A percentile compares a stretch with the other conserved stretches of the same genome.
These are phyloP conservation scores for Gryllus longicercus DNA, from an alignment of 2,888 invertebrate species.

Conservation along the genomic window DNA sequence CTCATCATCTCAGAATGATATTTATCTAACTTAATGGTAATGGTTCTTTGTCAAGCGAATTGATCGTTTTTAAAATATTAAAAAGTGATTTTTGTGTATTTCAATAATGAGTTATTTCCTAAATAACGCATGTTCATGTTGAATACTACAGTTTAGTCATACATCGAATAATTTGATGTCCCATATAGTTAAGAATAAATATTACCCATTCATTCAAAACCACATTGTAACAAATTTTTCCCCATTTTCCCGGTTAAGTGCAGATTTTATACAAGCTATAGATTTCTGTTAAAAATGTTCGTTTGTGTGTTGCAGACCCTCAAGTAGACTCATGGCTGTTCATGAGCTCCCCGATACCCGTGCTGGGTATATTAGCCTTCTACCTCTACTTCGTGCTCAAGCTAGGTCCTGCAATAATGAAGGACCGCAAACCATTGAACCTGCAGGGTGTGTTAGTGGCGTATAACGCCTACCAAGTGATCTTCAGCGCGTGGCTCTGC, in stretches of 20 bases:
- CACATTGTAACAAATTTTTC: background rate
- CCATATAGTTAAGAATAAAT: background rate
- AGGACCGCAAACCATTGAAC: conserved; percentile 67
- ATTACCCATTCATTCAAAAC: background rate
- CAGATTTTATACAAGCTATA: background rate
- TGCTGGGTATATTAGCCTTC: conserved; percentile 59
- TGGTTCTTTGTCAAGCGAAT: too few relatives aligned
- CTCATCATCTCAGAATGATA: too few relatives aligned
- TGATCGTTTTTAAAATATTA: too few relatives aligned
- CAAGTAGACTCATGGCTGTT: conserved; percentile 72
- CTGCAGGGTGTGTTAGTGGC: conserved; percentile 67
- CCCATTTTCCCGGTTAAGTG: background rate
- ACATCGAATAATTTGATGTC: background rate
- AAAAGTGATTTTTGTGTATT: too few relatives aligned
- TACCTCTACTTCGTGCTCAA: conserved; percentile 73
- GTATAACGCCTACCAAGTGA: conserved; percentile 86
- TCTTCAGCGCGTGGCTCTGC: conserved; percentile 74
- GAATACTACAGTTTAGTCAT: too few relatives aligned
- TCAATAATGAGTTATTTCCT: too few relatives aligned
- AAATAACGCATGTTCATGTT: too few relatives aligned
- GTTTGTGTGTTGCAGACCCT: conserved; percentile 59
- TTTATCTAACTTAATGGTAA: too few relatives aligned
- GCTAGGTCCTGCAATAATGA: conserved; percentile 72
- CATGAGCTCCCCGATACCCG: conserved; percentile 71
- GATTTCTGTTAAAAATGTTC: background rate